Percentiles rank a stretch among this genome's conserved stretches.
phyloP scores from a whole-genome alignment of 30 jellyfish, hydroid and myxozoan genomes.

The Aurelia aurita complex sp. Pacific region DNA sequence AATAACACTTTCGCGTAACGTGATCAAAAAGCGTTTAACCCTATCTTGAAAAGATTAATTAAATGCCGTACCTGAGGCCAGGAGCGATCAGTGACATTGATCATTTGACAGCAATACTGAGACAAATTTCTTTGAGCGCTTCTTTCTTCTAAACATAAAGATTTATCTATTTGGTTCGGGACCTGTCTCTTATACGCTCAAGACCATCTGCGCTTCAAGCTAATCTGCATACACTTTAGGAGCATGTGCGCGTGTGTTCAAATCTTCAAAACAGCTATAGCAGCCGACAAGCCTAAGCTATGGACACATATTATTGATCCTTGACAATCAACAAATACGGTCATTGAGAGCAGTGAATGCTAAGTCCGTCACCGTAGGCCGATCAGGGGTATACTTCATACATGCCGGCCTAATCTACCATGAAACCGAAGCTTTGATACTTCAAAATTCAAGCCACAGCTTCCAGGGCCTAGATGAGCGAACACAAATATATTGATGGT shows the following conservation, averaged over 20 bases:
- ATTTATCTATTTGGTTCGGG: constrained; percentile 46
- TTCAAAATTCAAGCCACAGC: too few species aligned
- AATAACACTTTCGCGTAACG: background rate
- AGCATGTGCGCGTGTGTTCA: constrained; percentile 57
- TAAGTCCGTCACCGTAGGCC: constrained; percentile 35
- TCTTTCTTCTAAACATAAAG: constrained; percentile 35
- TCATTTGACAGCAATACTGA: background rate
- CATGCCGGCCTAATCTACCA: too few species aligned
- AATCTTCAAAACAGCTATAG: constrained; percentile 56
- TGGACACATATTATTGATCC: constrained; percentile 61
- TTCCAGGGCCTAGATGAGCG: too few species aligned
- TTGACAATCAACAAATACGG: constrained; percentile 14
- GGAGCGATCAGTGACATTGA: background rate
- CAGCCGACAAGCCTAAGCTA: constrained; percentile 65
- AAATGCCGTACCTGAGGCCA: constrained; percentile 1
- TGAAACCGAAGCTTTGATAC: too few species aligned
- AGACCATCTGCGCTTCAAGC: constrained; percentile 58
- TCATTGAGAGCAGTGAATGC: constrained; percentile 30
- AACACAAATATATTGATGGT: too few species aligned
- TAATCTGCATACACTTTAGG: constrained; percentile 57
- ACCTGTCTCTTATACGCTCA: constrained; percentile 62
- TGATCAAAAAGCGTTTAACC: background rate
- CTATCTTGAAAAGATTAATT: background rate
- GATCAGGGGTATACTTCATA: too few species aligned
- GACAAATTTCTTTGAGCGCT: constrained; percentile 6